phyloP scores from a whole-genome alignment of 2,797 vertebrate genomes.

The Podarcis lilfordi region DNA sequence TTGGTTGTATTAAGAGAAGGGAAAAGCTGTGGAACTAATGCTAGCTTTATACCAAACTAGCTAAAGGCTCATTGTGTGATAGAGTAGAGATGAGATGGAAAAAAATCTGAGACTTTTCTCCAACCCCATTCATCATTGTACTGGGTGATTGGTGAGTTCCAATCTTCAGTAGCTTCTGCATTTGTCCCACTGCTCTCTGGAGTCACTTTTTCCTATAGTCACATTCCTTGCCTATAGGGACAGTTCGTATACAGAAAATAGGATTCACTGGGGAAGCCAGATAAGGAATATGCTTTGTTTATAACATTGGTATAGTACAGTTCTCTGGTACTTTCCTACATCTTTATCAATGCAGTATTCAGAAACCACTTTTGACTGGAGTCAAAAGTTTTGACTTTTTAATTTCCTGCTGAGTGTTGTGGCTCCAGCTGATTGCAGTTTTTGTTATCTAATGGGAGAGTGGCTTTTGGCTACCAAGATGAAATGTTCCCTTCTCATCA shows the following conservation, averaged over 20 bases:
- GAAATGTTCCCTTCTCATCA: background rate
- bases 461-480: too few species aligned
- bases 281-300: background rate
- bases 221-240: background rate
- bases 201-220: too few species aligned
- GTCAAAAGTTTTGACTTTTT: background rate
- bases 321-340: background rate
- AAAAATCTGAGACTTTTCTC: background rate
- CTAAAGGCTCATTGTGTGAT: background rate
- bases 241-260: background rate
- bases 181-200: background rate
- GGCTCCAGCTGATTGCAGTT: too few species aligned
- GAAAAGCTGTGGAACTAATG: background rate
- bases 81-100: too few species aligned
- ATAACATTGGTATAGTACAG: background rate
- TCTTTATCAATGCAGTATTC: background rate
- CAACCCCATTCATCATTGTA: background rate
- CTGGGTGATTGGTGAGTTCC: background rate
- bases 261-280: background rate
- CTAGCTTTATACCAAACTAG: background rate
- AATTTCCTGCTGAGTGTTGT: background rate
- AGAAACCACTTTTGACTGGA: background rate
- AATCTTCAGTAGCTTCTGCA: background rate
- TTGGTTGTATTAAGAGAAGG: background rate
- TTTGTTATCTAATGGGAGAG: too few species aligned